Percentiles rank a stretch among this genome's conserved stretches.
Evolutionary conservation across 2,113 vertebrate genomes (phyloP).

Genomic region (Phrynosoma blainvillii): DNA sequence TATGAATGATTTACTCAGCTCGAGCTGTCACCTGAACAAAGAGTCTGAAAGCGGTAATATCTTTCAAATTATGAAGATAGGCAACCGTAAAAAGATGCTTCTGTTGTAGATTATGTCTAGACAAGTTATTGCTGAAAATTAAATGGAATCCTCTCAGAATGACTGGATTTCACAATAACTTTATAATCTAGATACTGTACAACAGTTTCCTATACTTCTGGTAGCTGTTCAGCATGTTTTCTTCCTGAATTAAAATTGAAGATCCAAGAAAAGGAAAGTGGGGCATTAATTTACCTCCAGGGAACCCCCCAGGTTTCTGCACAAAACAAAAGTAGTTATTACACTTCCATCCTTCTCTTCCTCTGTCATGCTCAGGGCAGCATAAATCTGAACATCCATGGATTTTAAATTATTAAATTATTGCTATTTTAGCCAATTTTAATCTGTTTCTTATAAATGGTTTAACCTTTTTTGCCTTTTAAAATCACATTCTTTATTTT

Average conservation of each 20-base stretch:
- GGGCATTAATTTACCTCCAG: not conserved
- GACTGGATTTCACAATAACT: not conserved
- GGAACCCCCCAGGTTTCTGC: not conserved
- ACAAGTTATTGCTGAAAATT: conserved; percentile 19
- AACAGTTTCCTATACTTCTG: not conserved
- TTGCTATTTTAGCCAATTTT: too few species aligned
- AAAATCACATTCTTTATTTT: too few species aligned
- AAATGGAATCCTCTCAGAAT: conserved; percentile 4
- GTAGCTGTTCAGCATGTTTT: not conserved
- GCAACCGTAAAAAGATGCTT: not conserved
- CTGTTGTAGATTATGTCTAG: conserved; percentile 12
- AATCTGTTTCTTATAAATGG: too few species aligned
- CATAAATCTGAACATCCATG: too few species aligned
- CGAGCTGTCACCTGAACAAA: conserved; percentile 15
- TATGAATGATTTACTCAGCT: conserved; percentile 15
- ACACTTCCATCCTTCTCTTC: not conserved
- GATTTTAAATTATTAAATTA: too few species aligned
- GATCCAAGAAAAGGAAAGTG: not conserved
- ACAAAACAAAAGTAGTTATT: too few species aligned
- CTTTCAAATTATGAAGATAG: conserved; percentile 16
- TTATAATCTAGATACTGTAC: not conserved
- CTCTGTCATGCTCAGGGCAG: too few species aligned
- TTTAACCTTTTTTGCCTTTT: too few species aligned
- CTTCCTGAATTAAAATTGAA: not conserved
- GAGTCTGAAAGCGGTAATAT: not conserved